Conservation (phyloP, 2,113 vertebrate genomes). For the Ammospiza nelsoni region DNA sequence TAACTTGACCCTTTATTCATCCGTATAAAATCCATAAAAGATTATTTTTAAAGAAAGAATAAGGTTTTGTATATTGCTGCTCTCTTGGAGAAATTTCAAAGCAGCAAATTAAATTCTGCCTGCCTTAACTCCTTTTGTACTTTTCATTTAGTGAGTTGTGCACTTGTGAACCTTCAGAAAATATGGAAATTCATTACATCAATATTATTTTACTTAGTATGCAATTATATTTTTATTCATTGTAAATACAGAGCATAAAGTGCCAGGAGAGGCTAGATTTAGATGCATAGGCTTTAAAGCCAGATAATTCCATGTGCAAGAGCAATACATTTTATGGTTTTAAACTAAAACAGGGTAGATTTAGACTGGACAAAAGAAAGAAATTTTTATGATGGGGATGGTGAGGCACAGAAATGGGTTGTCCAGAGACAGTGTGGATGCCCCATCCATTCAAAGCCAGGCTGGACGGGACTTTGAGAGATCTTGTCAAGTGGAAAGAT, state of each 20-base stretch:
- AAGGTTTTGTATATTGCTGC: neutral
- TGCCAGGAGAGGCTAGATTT: neutral
- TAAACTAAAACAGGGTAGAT: neutral
- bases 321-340: neutral
- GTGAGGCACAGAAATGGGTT: neutral
- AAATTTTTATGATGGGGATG: neutral
- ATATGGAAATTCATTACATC: neutral
- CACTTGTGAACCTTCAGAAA: neutral
- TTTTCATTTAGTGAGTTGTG: neutral
- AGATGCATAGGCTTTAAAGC: neutral
- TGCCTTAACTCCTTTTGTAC: neutral
- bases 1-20: neutral
- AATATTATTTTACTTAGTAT: neutral
- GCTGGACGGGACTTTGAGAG: neutral
- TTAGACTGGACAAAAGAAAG: neutral
- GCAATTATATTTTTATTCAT: neutral
- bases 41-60: neutral
- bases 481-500: neutral
- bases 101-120: neutral
- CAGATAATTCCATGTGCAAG: neutral
- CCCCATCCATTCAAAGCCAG: neutral
- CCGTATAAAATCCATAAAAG: neutral
- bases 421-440: no score
- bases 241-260: neutral
- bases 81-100: neutral